phyloP scores from a whole-genome alignment of 2,888 invertebrate species.

The Gymnoscelis rufifasciata region DNA sequence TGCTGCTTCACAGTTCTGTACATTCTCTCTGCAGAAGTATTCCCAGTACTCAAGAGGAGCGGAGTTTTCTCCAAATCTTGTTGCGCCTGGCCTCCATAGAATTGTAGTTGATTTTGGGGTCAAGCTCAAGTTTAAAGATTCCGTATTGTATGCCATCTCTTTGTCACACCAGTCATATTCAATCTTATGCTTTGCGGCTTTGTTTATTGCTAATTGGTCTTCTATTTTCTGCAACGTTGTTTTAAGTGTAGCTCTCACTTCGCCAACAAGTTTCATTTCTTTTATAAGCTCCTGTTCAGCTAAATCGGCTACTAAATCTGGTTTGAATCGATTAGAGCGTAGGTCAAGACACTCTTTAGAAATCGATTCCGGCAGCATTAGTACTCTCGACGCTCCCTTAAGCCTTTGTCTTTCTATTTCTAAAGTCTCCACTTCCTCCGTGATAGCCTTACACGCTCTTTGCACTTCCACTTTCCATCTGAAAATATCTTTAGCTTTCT shows the following conservation, averaged over 20 bases:
- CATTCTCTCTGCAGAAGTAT: constrained; percentile 87
- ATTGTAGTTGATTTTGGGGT: constrained; percentile 84
- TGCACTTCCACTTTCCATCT: constrained; percentile 88
- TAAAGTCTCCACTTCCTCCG: constrained; percentile 83
- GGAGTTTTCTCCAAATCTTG: constrained; percentile 86
- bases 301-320: constrained; percentile 86
- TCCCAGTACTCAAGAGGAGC: constrained; percentile 88
- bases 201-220: constrained; percentile 84
- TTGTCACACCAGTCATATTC: constrained; percentile 97
- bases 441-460: constrained; percentile 82
- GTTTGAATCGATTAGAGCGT: constrained; percentile 83
- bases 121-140: constrained; percentile 83
- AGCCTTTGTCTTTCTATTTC: constrained; percentile 84
- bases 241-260: constrained; percentile 81
- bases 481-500: constrained; percentile 83
- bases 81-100: constrained; percentile 89
- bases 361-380: constrained; percentile 86
- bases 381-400: constrained; percentile 82
- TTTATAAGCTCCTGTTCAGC: constrained; percentile 88
- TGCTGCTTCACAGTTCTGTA: constrained; percentile 86
- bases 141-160: constrained; percentile 87
- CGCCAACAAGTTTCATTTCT: constrained; percentile 84
- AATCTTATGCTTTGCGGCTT: constrained; percentile 88
- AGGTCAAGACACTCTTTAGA: constrained; percentile 86
- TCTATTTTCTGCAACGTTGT: constrained; percentile 83